Evolutionary conservation across 2,113 vertebrate species (phyloP).

Genomic region (Lathamus discolor): DNA sequence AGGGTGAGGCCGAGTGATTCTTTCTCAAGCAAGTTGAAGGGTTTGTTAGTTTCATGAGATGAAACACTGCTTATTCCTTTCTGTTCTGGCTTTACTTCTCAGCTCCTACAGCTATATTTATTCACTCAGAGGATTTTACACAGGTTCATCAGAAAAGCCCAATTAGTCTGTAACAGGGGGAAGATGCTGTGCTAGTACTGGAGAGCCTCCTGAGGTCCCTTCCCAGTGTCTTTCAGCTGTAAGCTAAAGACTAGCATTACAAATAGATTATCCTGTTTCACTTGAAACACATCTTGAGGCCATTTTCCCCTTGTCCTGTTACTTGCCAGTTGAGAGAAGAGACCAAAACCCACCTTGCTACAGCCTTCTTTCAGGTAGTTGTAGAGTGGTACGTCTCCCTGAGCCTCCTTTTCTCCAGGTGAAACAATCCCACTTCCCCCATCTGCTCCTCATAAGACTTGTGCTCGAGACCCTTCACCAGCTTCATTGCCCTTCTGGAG

Average conservation of each 20-base stretch:
- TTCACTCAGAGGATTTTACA: background rate
- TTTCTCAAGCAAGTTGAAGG: background rate
- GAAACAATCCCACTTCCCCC: background rate
- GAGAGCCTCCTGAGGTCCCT: background rate
- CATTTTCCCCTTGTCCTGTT: background rate
- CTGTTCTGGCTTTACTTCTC: background rate
- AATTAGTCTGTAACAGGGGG: rapidly evolving
- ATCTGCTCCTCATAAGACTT: background rate
- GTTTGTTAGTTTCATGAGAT: background rate
- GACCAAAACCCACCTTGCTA: background rate
- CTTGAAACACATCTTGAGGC: background rate
- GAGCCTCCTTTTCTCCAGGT: background rate
- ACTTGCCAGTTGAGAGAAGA: background rate
- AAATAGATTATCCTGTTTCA: background rate
- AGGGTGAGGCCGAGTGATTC: background rate
- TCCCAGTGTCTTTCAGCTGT: background rate
- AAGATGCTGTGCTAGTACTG: background rate
- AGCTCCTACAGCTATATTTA: background rate
- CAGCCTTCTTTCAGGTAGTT: background rate
- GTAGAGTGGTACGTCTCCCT: background rate
- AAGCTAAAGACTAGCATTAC: background rate
- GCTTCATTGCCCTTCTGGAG: background rate
- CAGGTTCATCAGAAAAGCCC: background rate
- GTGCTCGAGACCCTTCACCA: background rate
- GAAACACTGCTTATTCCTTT: background rate